Base-by-base conservation (phyloP, 1,140 invertebrate species). In the Megalonaias nervosa region DNA sequence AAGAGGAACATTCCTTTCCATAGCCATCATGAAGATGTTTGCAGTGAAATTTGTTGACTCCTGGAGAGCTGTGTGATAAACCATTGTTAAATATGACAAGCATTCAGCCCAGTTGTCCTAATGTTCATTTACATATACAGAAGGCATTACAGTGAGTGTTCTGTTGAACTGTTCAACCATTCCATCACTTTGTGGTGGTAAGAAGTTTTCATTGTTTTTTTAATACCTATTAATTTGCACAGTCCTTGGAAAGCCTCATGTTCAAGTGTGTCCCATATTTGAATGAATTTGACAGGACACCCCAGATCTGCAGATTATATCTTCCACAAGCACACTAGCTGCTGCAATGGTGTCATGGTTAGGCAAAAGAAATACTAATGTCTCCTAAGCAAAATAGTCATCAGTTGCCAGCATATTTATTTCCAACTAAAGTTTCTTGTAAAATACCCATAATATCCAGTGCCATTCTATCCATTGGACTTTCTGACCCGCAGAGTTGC, bases 301-400 rank as follows among this genome's bases (percentile, higher is more conserved):
- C 16, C 91, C 91, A 71, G 82, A 86, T 14, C 86, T 73, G 67
- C 79, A 85, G n/a, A 92, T 66, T 16, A 86, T 68, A 19, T 89
- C 75, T 55, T 85, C 64, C 1, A 91, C 80, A 14, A 91, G 77
- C 2, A 73, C 79, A 19, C 87, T 76, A 12, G 87, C 90, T 19
- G 88, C 76, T 1, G 86, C 87, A 17, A 55, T 19, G 19, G 84
- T 78, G 26, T 74, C 82, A 64, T 81, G 59, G 58, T 89, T 68
- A 23, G 64, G 48, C 11, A 87, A 16, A 12, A 87, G 58, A 26
- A 79, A 80, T 1, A 65, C 79, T 64, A 85, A 83, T 4, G 60
- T 56, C 65, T 72, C 87, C 57, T 77, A 74, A 5, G 86, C 86
- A 17, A 84, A 86, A 71, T 81, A 79, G 62, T 86, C 86, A 1